Percentiles rank a stretch among this genome's conserved stretches.
Evolutionary conservation across 2,888 invertebrate species (phyloP).

Genomic region (Steinernema hermaphroditum): DNA sequence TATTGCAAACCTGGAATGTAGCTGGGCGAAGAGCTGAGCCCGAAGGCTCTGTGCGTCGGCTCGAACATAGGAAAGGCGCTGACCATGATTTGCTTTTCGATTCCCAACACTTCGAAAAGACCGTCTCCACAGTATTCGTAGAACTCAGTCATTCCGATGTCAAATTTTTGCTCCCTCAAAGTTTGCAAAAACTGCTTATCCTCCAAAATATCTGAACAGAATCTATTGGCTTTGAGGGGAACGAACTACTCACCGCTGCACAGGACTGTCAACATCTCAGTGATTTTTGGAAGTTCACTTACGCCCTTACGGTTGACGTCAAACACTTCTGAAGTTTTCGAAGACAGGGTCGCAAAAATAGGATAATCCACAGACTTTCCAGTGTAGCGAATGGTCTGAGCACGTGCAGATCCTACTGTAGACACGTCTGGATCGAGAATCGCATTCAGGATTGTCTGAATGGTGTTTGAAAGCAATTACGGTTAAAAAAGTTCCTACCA

Average conservation of each 20-base stretch:
- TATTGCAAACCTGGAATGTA: slow-evolving; percentile 32
- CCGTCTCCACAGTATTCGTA: slow-evolving; percentile 32
- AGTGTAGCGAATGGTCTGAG: slow-evolving; percentile 19
- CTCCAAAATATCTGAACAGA: slow-evolving; percentile 18
- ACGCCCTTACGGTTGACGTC: slow-evolving; percentile 25
- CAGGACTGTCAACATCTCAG: slow-evolving; percentile 26
- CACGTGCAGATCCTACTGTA: not conserved
- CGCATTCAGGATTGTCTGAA: slow-evolving; percentile 29
- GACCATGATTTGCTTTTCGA: slow-evolving; percentile 28
- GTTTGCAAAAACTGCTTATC: not conserved
- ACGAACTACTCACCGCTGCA: slow-evolving; percentile 12
- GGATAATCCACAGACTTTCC: slow-evolving; percentile 28
- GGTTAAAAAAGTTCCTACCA: slow-evolving; percentile 31
- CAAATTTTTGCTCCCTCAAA: slow-evolving; percentile 20
- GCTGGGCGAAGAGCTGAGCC: slow-evolving; percentile 30
- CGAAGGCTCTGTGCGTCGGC: slow-evolving; percentile 32
- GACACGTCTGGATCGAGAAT: slow-evolving; percentile 26
- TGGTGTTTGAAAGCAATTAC: not conserved
- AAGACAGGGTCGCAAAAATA: slow-evolving; percentile 26
- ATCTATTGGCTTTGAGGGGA: not conserved
- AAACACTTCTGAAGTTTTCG: slow-evolving; percentile 31
- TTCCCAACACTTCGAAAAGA: slow-evolving; percentile 21
- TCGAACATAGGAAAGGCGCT: slow-evolving; percentile 28
- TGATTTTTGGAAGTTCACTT: slow-evolving; percentile 28
- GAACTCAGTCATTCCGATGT: slow-evolving; percentile 34